Base-by-base conservation (phyloP, 2,113 vertebrate genomes). In the Helogale parvula region DNA sequence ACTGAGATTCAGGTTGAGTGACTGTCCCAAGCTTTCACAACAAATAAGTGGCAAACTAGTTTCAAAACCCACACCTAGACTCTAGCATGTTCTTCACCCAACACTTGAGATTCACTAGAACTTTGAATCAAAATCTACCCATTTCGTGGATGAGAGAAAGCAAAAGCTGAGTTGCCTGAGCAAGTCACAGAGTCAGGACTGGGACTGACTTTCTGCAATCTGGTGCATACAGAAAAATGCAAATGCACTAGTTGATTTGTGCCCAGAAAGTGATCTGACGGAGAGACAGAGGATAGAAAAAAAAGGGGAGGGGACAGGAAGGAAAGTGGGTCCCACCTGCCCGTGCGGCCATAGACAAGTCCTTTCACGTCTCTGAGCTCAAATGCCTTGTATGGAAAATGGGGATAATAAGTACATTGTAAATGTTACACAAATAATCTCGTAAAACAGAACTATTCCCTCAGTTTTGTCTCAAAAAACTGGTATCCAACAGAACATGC, bases 281-380 rank as follows among this genome's bases (percentile, higher is more conserved):
- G 0, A 11, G 47, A 23, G 16, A 15, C 31, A 23, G 47, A n/a
- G 57, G 57, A 60, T 21, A 47, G 38, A 71, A 57, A 57, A 7
- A 35, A 7, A 31, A 29, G 9, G 38, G 11, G 27, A 52, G 12
- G 74, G 0, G 45, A 31, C 11, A 9, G 25, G 35, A 19, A 50
- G 27, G 68, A 21, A 47, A 21, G 33, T 0, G 1, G 2, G 1
- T 9, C n/a, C 1, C 1, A 19, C 12, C 79, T 4, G 3, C 21
- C 35, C 15, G 4, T 15, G 3, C 1, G 1, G 27, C 9, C n/a
- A 9, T 0, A 69, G 50, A 81, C 2, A 0, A 2, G 19, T 12
- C 65, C 17, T 35, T 52, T 47, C 23, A 11, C 15, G 0, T 23
- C 31, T 41, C 90, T 3, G 13, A 41, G 45, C 11, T 54, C 41